Base-by-base conservation (phyloP, 2,888 invertebrate genomes). In the Deroplatys truncata region DNA sequence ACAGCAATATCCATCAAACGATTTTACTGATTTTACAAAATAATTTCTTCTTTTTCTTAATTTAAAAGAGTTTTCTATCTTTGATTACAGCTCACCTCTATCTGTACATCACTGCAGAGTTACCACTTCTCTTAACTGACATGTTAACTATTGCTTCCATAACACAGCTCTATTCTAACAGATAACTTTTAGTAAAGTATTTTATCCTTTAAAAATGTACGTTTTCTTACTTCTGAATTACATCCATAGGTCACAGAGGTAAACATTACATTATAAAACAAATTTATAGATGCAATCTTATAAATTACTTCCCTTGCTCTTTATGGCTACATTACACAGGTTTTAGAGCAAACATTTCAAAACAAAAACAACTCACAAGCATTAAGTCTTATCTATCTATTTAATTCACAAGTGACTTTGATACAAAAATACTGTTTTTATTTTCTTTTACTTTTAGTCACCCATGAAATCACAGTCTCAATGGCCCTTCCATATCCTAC, bases 371-470 rank as follows among this genome's bases (percentile, higher is more conserved):
- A 72, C 29, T 72, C 29, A 88, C 56, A 88, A 28, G 56, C 49
- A 88, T 84, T 84, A 43, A 88, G 31, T 88, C 72, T 72, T 84
- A 88, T 84, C 84, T 84, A 88, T 35, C 86, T 86, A 89, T 28
- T 84, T 89, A 86, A 89, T 89, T 83, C 87, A 89, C 82, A 84
- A 88, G 90, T 88, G 88, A 90, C 90, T 89, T 84, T 89, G 43
- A 88, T 90, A 90, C 89, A 90, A 90, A 90, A 90, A 90, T 90
- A 90, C 90, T 90, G 89, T 87, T 90, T 90, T 89, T 83, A 83
- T 89, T 87, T 31, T 88, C 56, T 82, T 86, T 72, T 89, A 72
- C 89, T 89, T 90, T 88, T 84, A 88, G 90, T 90, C 90, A 90
- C 90, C 88, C 88, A 88, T 84, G 88, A 85, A 88, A 90, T 90